A percentile compares a stretch with the other conserved stretches of the same genome.
These are phyloP conservation scores for Sciurus vulgaris DNA, from an alignment of 2,797 vertebrate genomes.

Conservation along the genomic window DNA sequence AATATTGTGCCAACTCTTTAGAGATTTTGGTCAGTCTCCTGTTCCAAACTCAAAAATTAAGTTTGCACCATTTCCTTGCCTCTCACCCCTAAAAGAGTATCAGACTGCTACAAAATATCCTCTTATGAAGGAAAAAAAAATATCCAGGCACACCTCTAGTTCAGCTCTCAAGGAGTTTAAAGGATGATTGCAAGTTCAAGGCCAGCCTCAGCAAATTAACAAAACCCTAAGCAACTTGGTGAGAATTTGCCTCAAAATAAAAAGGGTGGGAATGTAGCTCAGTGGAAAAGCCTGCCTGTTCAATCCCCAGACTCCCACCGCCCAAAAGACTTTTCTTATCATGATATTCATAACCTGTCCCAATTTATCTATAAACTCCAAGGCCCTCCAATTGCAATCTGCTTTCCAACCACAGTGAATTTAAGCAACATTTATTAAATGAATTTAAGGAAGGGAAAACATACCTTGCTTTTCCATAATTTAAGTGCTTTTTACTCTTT, in stretches of 20 bases:
- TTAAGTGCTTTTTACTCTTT: background rate
- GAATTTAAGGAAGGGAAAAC: background rate
- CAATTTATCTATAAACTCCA: background rate
- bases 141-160: background rate
- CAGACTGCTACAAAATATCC: background rate
- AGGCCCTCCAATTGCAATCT: background rate
- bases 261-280: too few relatives aligned
- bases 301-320: too few relatives aligned
- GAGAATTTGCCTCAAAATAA: too few relatives aligned
- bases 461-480: background rate
- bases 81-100: background rate
- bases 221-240: too few relatives aligned
- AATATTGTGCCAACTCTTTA: background rate
- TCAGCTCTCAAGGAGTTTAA: background rate
- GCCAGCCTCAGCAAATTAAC: too few relatives aligned
- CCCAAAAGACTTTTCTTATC: too few relatives aligned
- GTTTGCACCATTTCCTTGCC: background rate
- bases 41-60: constrained; percentile 5
- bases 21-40: background rate
- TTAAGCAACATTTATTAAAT: background rate
- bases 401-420: background rate
- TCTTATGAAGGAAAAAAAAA: background rate
- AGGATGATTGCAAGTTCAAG: too few relatives aligned
- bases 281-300: too few relatives aligned
- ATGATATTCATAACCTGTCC: background rate